These are phyloP conservation scores for Ormia ochracea DNA, from an alignment of 2,888 invertebrate genomes.

Conservation along the genomic window DNA sequence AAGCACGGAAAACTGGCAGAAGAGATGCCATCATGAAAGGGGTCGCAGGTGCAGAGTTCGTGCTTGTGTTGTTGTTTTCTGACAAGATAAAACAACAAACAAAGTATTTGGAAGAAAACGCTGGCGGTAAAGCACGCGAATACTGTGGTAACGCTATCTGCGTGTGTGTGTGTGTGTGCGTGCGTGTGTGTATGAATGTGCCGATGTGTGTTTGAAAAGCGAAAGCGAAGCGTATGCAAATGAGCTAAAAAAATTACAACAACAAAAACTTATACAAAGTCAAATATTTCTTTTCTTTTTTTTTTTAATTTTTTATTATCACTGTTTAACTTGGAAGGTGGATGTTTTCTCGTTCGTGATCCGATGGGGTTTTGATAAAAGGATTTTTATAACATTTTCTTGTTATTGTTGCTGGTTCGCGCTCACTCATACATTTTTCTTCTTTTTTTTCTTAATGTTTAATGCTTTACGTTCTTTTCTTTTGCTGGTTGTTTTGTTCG, in stretches of 20 bases:
- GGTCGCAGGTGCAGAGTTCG: slow-evolving; percentile 63
- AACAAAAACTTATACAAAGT: slow-evolving; percentile 48
- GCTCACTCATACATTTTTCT: slow-evolving; percentile 67
- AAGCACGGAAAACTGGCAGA: not conserved
- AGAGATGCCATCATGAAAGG: slow-evolving; percentile 54
- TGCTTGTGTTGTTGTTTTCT: slow-evolving; percentile 1
- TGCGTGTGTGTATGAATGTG: not conserved
- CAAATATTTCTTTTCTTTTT: slow-evolving; percentile 9
- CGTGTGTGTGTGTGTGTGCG: not conserved
- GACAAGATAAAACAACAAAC: slow-evolving; percentile 46
- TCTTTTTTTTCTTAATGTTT: slow-evolving; percentile 63
- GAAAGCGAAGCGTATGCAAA: slow-evolving; percentile 63
- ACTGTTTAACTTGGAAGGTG: slow-evolving; percentile 28
- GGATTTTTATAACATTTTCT: slow-evolving; percentile 51
- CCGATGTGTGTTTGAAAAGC: slow-evolving; percentile 48
- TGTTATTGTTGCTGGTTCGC: slow-evolving; percentile 38
- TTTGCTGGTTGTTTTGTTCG: not conserved
- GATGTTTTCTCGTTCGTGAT: not conserved
- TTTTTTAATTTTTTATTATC: not conserved
- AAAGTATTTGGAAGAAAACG: slow-evolving; percentile 7
- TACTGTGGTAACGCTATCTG: slow-evolving; percentile 31
- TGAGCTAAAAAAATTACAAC: slow-evolving; percentile 52
- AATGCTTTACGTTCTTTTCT: slow-evolving; percentile 8
- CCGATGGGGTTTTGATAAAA: slow-evolving; percentile 55
- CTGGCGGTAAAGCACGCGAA: not conserved